Base-by-base conservation (phyloP, 2,113 vertebrate species). In the Aphyosemion australe region DNA sequence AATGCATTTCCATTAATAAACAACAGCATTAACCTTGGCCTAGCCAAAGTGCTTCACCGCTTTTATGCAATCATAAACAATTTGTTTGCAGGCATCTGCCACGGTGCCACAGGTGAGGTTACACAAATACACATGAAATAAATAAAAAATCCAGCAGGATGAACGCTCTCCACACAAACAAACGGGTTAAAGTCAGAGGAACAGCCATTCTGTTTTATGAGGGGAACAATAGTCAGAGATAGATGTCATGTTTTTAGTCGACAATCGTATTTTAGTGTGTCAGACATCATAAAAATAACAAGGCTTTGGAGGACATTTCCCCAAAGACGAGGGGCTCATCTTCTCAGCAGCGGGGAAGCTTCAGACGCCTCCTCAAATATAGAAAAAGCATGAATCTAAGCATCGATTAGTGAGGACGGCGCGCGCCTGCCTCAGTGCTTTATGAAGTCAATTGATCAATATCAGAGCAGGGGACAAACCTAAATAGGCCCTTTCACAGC, bases 391-490 rank as follows among this genome's bases (percentile, higher is more conserved):
- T 79, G 78, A 72, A 87, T 87, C 76, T 82, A 58, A 79, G 72
- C 79, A 90, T 91, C 89, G 88, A 92, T 91, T 89, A 89, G 76
- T 75, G 68, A 69, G 65, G 69, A 84, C 76, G 78, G 83, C 86
- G 80, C 72, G 80, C 80, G 89, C 88, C 34, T 84, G 86, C 88
- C 86, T 87, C 76, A 34, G 74, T 86, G 81, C 84, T 88, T 91
- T 86, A 91, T 88, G 78, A 89, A 91, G 88, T 88, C 89, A 85
- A 89, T 91, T 89, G 60, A 85, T 92, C 90, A 92, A 88, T 90
- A 88, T 78, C 66, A 76, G 72, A 76, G 60, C 31, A 26, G 12
- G 58, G 53, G 69, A 83, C 69, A 34, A 48, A 73, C 65, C 65
- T 72, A 86, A 87, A 89, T 62, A 66, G 57, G 83, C 66, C 8